Conservation (phyloP, 1,140 invertebrate species). For the Pseudomyrmex pallidus region DNA sequence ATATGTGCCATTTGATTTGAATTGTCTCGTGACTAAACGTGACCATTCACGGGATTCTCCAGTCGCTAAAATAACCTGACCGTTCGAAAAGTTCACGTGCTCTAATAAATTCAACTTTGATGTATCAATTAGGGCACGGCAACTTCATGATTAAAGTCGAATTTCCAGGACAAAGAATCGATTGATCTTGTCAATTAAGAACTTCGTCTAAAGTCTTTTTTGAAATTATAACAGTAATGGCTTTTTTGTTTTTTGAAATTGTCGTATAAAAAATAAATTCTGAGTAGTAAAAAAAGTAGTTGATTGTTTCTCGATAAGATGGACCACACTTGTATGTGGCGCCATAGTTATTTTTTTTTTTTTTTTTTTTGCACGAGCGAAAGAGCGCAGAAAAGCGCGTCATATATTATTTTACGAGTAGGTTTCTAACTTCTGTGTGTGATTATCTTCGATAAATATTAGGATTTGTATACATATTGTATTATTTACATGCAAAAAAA, state of each 20-base stretch:
- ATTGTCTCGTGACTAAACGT: constrained; percentile 17
- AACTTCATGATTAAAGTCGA: constrained; percentile 46
- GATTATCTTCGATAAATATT: background rate
- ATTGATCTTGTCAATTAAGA: constrained; percentile 12
- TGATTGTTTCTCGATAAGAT: background rate
- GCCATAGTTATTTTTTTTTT: constrained; percentile 24
- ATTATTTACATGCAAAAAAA: background rate
- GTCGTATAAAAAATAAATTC: constrained; percentile 12
- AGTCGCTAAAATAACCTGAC: constrained; percentile 12
- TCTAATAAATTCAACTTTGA: constrained; percentile 54
- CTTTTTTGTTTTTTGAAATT: too few species aligned
- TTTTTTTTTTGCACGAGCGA: constrained; percentile 35
- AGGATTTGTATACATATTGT: too few species aligned
- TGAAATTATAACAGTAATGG: too few species aligned
- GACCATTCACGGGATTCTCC: constrained; percentile 19
- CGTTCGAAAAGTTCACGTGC: background rate
- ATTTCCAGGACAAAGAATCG: constrained; percentile 43
- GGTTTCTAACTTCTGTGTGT: constrained; percentile 3
- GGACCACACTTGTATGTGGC: background rate
- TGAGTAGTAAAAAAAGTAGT: constrained; percentile 18
- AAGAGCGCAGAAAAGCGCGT: constrained; percentile 1
- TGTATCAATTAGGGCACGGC: constrained; percentile 30
- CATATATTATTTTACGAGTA: background rate
- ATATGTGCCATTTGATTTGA: constrained; percentile 1
- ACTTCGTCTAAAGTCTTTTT: background rate